Evolutionary conservation across 1,140 invertebrate species (phyloP).

Genomic region (Ceratitis capitata): DNA sequence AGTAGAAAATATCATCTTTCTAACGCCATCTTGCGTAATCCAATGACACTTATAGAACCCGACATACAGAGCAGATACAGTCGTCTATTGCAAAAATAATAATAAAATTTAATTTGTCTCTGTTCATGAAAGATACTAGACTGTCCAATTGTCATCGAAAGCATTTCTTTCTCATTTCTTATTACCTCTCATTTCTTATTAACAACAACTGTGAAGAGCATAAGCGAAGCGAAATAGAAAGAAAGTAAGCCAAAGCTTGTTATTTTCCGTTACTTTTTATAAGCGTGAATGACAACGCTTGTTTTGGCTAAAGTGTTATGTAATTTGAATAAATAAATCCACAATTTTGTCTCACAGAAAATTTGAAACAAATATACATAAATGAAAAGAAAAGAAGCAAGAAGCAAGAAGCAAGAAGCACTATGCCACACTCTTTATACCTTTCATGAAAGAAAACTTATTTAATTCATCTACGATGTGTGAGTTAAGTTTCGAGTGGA

Average conservation of each 20-base stretch:
- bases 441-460: background rate
- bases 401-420: background rate
- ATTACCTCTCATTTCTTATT: no score
- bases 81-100: no score
- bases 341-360: background rate
- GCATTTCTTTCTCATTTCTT: no score
- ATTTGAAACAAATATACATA: background rate
- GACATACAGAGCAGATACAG: no score
- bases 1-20: no score
- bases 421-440: background rate
- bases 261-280: background rate
- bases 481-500: no score
- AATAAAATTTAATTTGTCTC: no score
- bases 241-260: background rate
- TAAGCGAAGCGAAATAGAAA: background rate
- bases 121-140: no score
- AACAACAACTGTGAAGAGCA: background rate
- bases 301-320: background rate
- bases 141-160: no score
- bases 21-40: no score
- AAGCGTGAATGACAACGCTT: background rate
- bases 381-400: background rate
- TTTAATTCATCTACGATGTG: no score
- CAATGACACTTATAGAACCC: no score
- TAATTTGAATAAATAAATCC: background rate